Conservation (phyloP, 2,113 vertebrate genomes). For the Gobio gobio region DNA sequence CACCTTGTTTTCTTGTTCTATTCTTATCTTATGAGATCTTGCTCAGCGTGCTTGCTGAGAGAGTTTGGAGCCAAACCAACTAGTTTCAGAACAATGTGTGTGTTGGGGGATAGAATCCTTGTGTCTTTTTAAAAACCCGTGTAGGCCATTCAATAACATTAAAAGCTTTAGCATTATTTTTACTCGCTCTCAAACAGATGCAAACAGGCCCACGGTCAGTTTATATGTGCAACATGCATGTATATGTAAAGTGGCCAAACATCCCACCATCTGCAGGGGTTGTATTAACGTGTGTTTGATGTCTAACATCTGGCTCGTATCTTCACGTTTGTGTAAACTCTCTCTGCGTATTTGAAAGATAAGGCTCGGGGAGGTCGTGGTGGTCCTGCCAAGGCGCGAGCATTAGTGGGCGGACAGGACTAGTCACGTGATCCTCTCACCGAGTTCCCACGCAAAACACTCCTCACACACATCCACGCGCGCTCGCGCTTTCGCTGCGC, state of each 20-base stretch:
- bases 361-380: constrained; percentile 1
- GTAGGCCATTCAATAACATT: background rate
- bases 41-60: background rate
- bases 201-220: background rate
- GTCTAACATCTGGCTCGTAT: constrained; percentile 34
- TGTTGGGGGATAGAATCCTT: background rate
- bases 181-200: background rate
- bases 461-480: constrained; percentile 5
- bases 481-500: background rate
- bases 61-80: constrained; percentile 12
- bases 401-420: constrained; percentile 21
- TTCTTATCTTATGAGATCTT: background rate
- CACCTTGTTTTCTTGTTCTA: background rate
- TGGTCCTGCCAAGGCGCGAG: constrained; percentile 9
- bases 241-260: background rate
- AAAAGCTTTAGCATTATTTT: background rate
- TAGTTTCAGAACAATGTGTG: background rate
- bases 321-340: constrained; percentile 17
- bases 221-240: no score
- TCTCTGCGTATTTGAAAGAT: constrained; percentile 24
- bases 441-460: constrained; percentile 45
- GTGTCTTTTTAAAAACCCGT: background rate
- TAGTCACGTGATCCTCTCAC: constrained; percentile 37
- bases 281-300: constrained; percentile 33
- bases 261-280: background rate